A percentile compares a stretch with the other conserved stretches of the same genome.
These are phyloP conservation scores for Hypotaenidia philippensis DNA, from an alignment of 2,797 vertebrate genomes.

Conservation along the genomic window DNA sequence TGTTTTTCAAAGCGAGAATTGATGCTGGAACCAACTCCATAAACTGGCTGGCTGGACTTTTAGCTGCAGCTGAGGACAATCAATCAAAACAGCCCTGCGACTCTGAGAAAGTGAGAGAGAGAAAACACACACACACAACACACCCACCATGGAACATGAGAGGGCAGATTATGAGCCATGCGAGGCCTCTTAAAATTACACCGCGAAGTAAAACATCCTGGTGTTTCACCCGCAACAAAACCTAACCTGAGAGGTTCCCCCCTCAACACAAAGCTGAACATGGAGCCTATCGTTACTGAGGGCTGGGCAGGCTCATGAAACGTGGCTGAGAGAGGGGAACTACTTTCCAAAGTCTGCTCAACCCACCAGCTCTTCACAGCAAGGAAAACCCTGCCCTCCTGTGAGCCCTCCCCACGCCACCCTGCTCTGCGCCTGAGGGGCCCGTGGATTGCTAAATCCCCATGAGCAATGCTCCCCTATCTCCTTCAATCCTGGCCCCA, in stretches of 20 bases:
- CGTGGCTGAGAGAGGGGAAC: neutral
- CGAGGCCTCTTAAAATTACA: conserved; percentile 56
- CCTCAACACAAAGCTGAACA: accelerated
- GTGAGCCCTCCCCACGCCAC: neutral
- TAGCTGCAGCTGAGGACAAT: conserved; percentile 76
- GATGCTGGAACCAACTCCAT: conserved; percentile 75
- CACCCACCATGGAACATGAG: conserved; percentile 38
- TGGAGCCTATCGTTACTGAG: neutral
- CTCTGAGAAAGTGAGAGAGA: conserved; percentile 55
- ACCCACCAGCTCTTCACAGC: neutral
- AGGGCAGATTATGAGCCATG: conserved; percentile 57
- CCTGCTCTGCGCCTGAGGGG: neutral
- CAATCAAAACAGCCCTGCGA: conserved; percentile 66
- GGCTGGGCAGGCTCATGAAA: neutral
- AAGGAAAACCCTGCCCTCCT: neutral
- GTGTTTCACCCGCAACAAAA: conserved; percentile 24
- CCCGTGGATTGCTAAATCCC: accelerated
- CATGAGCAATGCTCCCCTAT: neutral
- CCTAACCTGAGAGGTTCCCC: conserved; percentile 46
- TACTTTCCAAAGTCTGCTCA: neutral
- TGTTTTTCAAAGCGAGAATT: conserved; percentile 79
- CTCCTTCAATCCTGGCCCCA: neutral
- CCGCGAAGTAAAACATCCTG: conserved; percentile 29
- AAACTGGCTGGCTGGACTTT: conserved; percentile 69
- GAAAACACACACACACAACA: neutral